Base-by-base conservation (phyloP, 1,140 invertebrate species). In the Aphelenchoides fujianensis region DNA sequence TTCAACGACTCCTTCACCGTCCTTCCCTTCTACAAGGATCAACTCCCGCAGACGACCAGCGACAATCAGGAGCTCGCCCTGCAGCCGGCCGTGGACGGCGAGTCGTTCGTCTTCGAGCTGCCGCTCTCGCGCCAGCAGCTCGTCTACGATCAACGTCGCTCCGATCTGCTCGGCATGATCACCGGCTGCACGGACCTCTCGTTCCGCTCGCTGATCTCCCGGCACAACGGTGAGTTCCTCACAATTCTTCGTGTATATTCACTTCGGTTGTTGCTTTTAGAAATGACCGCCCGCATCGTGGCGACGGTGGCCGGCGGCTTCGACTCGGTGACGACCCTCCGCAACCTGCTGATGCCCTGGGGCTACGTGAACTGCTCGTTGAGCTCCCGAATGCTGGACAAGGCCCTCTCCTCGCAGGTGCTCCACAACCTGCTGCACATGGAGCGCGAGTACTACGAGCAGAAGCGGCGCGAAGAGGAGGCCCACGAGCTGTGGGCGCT, bases 21-120 rank as follows among this genome's bases (percentile, higher is more conserved):
- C n/a, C 34, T 76, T 3, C 75, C 75, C 2, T 52, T 36, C 19
- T 75, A 63, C 27, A 77, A 78, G 34, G 19, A 74, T 5, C 71
- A 76, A 32, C 52, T 62, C 12, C 31, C 31, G 31, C 48, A 69
- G 31, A 52, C 66, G 23, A 28, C 32, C 27, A n/a, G 30, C 27
- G 23, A 76, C 41, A 59, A 75, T 2, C 16, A 31, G 32, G 32
- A 31, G 9, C 41, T 35, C 3, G 27, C 16, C 9, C 27, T 9
- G n/a, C 27, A 19, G 5, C 41, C 41, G 37, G 54, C 61, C 41
- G 32, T 48, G n/a, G 74, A 74, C n/a, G 73, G 77, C 16, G 77
- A 79, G 3, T 75, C 75, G 5, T 76, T 76, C 64, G 61, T 79
- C n/a, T 75, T 76, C 41, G 75, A 76, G 71, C 37, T 76, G 37